Base-by-base conservation (phyloP, 1,140 invertebrate genomes). In the Drosophila subpulchrella region DNA sequence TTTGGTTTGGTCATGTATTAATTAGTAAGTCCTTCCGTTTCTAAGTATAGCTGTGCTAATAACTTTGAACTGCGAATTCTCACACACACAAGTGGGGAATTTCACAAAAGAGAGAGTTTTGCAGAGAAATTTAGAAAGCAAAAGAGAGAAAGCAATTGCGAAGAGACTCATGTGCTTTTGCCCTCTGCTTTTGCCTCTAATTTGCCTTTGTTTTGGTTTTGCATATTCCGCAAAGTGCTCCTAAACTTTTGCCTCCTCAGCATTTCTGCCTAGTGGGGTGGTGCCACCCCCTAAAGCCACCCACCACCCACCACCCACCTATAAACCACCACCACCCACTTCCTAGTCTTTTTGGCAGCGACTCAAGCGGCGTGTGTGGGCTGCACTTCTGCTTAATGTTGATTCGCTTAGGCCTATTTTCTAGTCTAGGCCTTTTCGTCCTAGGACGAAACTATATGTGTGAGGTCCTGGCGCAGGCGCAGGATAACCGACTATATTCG, bases 331-430 rank as follows among this genome's bases (percentile, higher is more conserved):
- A 44, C 61, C 2, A 13, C 38, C 42, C n/a, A n/a, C 24, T 61
- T 54, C 47, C 58, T 67, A 47, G 65, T 32, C 60, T 68, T 88
- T 78, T 82, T 78, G 83, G 78, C 78, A 86, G 72, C 50, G 58
- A 54, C 74, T 85, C 68, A 78, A 75, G 58, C 56, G 65, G 59
- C 56, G 74, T 63, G 78, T 78, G 77, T 48, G 68, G 80, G 75
- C 46, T 75, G 82, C 79, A 86, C 61, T 72, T 66, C 75, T 79
- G 82, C 83, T 86, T 79, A 79, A 83, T 79, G 79, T 88, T 88
- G 75, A 86, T 86, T 86, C 82, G 82, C 70, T 66, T 86, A 86
- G 82, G 83, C 82, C 82, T 86, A 79, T 72, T 86, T 75, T 72
- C 61, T 34, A 47, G 50, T 39, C 68, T 57, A 57, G 67, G 42